Evolutionary conservation across 2,113 vertebrate genomes (phyloP).

Genomic region (Heteronetta atricapilla): DNA sequence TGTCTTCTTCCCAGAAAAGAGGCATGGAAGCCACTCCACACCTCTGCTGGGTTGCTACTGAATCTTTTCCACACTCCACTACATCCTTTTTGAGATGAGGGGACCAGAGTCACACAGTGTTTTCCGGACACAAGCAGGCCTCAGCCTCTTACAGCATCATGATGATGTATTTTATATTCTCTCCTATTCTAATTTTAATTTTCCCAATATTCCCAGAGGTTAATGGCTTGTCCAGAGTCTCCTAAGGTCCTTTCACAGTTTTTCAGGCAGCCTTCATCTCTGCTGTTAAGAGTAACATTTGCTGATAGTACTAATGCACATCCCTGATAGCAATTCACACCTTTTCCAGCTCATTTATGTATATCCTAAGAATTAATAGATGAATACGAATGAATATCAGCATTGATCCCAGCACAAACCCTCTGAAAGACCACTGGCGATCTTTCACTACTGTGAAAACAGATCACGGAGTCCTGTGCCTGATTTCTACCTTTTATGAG

Average conservation of each 20-base stretch:
- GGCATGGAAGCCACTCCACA: neutral
- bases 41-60: rapidly evolving
- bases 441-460: neutral
- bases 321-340: neutral
- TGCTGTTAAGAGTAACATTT: constrained; percentile 13
- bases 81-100: neutral
- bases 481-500: neutral
- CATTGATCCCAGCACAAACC: neutral
- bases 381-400: constrained; percentile 1
- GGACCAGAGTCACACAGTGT: neutral
- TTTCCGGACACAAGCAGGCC: neutral
- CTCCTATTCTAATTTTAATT: neutral
- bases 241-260: neutral
- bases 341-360: constrained; percentile 32
- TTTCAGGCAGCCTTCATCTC: constrained; percentile 22
- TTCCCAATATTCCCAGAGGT: neutral
- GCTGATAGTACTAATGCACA: constrained; percentile 11
- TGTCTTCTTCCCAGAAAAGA: neutral
- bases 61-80: neutral
- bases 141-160: neutral
- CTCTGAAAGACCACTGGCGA: neutral
- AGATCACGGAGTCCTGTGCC: neutral
- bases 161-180: neutral
- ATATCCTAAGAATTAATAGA: constrained; percentile 14
- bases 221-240: neutral